These are phyloP conservation scores for Petrocephalus microphthalmus DNA, from an alignment of 2,113 vertebrate species.

Conservation along the genomic window DNA sequence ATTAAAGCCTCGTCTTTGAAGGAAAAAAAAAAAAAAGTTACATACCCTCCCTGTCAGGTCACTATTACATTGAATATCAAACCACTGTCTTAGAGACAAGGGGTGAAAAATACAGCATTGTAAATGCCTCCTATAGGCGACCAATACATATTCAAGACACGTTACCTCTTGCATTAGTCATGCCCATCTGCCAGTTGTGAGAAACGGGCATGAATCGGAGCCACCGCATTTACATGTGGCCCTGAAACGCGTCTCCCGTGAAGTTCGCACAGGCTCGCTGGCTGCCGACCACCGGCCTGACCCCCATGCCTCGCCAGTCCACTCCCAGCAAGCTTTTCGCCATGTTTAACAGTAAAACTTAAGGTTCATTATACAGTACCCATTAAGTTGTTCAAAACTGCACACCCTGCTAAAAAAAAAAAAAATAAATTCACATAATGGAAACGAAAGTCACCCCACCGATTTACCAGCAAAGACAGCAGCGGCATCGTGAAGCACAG, in stretches of 20 bases:
- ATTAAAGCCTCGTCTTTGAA: constrained; percentile 21
- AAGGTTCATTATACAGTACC: neutral
- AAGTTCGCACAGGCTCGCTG: neutral
- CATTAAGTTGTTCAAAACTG: neutral
- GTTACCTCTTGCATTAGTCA: neutral
- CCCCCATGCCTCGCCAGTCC: neutral
- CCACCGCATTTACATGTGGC: neutral
- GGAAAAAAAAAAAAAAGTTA: neutral
- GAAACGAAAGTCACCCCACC: neutral
- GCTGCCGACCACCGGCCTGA: neutral
- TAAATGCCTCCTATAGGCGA: neutral
- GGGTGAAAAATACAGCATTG: constrained; percentile 7
- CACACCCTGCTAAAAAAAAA: constrained; percentile 2
- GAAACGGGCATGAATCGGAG: neutral
- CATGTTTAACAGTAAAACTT: neutral
- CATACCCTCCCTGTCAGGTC: constrained; percentile 2
- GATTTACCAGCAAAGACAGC: neutral
- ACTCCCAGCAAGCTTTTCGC: neutral
- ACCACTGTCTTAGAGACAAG: neutral
- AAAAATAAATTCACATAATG: neutral
- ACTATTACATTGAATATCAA: neutral
- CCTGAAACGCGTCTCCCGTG: neutral
- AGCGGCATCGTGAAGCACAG: neutral
- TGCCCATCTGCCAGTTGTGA: neutral
- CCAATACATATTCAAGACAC: constrained; percentile 10